Percentiles rank a stretch among this genome's conserved stretches.
These are phyloP conservation scores for Vespertilio murinus DNA, from an alignment of 2,797 vertebrate species.

Conservation along the genomic window DNA sequence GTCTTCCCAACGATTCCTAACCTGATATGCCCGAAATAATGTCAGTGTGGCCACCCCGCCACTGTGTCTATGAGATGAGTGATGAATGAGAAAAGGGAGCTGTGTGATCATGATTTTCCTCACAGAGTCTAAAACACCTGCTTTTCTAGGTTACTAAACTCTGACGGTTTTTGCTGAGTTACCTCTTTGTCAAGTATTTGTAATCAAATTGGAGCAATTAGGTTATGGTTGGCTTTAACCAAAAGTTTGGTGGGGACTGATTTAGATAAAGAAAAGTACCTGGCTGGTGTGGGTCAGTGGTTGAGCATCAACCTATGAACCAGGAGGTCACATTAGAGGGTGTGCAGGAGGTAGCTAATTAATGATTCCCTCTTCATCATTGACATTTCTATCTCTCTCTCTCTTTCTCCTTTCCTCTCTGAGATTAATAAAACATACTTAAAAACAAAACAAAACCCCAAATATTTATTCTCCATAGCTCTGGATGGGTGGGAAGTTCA, in stretches of 20 bases:
- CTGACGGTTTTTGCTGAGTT: neutral
- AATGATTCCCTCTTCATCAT: no score
- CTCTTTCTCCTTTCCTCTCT: no score
- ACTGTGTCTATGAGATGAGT: neutral
- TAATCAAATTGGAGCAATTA: slow-evolving; percentile 76
- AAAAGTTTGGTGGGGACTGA: slow-evolving; percentile 78
- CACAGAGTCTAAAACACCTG: neutral
- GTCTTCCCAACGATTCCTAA: neutral
- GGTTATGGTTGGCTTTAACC: slow-evolving; percentile 78
- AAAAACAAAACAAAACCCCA: neutral
- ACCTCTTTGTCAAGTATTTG: neutral
- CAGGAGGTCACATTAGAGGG: no score
- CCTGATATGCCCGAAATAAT: neutral
- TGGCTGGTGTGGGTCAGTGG: no score
- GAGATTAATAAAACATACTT: no score
- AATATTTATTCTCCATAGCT: neutral
- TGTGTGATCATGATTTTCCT: neutral
- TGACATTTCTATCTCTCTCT: no score
- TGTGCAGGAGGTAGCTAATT: no score
- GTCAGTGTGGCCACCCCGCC: neutral
- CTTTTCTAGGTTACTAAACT: neutral
- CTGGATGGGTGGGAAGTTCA: neutral
- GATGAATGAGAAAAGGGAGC: neutral
- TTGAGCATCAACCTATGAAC: no score
- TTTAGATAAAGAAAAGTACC: slow-evolving; percentile 80